Evolutionary conservation across 2,888 invertebrate species (phyloP), one percentile per base, ranked within the genome.

Genomic region (Tyria jacobaeae): DNA sequence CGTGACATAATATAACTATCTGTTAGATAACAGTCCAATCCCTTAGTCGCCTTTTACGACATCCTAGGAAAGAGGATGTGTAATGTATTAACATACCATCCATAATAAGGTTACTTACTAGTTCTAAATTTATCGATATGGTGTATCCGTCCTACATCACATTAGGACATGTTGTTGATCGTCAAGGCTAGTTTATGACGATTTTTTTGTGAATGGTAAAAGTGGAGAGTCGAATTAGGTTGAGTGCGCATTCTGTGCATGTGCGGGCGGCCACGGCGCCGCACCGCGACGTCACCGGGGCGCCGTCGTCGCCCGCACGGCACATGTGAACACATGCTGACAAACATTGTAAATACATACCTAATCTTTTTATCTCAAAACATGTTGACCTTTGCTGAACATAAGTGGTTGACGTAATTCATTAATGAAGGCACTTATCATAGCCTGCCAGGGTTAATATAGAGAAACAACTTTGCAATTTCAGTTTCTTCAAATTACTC

Each of bases 261-360:
- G 77, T 85, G 79, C 51, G 71, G 68, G 65, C 72, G 74, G 61
- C 62, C 68, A 62, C 73, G 74, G 56, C 73, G 72, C 65, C 72
- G 73, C 74, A 64, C 76, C 73, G n/a, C n/a, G 77, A 81, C 86
- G 86, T 81, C 86, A 81, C 68, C 81, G 77, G 66, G 81, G 71
- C 64, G 66, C 50, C 52, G 24, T 31, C 52, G 24, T 31, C 79
- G 83, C 81, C 83, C 70, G 73, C 82, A 75, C 71, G 79, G 80
- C 90, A 91, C 86, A 89, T 91, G 90, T 83, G 75, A 71, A 67
- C 75, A 69, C 71, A 76, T 75, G 81, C 82, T 82, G 84, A 85
- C 83, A 83, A 81, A 83, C 75, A 76, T 75, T 79, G 75, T 81
- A 81, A 82, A 81, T 82, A n/a, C n/a, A n/a, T n/a, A n/a, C n/a